These are phyloP conservation scores for Cryptoblepharus egeriae DNA, from an alignment of 2,797 vertebrate species.

Conservation along the genomic window DNA sequence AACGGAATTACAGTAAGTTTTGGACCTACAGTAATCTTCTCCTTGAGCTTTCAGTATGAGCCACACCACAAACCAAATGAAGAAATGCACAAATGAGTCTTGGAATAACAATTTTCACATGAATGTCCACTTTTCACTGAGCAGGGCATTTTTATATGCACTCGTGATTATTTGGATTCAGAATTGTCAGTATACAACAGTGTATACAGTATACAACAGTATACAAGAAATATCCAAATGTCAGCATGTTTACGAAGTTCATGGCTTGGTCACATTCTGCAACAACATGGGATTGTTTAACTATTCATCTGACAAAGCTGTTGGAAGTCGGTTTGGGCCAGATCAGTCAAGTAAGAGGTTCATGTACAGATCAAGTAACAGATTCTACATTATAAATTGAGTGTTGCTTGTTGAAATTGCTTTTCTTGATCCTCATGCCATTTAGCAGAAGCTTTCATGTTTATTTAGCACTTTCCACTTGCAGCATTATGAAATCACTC, in stretches of 20 bases:
- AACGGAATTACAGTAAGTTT: not conserved
- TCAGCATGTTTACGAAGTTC: slow-evolving; percentile 18
- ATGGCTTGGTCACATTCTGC: not conserved
- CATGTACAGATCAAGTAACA: too few relatives aligned
- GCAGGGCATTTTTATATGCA: slow-evolving; percentile 14
- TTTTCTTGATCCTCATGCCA: not conserved
- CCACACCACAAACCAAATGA: not conserved
- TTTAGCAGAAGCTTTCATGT: not conserved
- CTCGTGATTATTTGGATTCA: not conserved
- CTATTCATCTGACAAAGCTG: slow-evolving; percentile 16
- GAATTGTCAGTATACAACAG: slow-evolving; percentile 20
- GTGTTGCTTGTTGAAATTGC: not conserved
- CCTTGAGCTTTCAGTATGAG: not conserved
- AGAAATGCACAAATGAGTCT: not conserved
- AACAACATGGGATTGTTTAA: not conserved
- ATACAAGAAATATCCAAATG: slow-evolving; percentile 8
- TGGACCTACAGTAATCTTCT: not conserved
- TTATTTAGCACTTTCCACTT: slow-evolving; percentile 25
- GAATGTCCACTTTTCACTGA: slow-evolving; percentile 28
- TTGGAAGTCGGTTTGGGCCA: not conserved
- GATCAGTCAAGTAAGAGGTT: too few relatives aligned
- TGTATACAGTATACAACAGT: too few relatives aligned
- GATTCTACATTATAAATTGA: not conserved
- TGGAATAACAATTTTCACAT: not conserved
- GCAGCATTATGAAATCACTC: not conserved